Evolutionary conservation across 35 echinoderm and acorn worm genomes (phyloP).

Genomic region (Stichopus chloronotus): DNA sequence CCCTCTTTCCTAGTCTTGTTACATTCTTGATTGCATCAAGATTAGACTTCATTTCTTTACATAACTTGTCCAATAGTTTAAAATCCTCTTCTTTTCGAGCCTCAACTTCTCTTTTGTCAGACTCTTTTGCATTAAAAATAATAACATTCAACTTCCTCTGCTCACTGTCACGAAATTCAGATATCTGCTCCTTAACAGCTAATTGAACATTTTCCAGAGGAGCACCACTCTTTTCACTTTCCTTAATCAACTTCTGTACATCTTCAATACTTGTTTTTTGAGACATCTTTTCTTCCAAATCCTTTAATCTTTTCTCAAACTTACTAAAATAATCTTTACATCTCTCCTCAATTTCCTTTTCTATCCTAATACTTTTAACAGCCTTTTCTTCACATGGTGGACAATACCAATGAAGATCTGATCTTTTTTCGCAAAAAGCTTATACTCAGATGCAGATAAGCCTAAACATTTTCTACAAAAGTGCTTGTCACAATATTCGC

Average conservation of each 20-base stretch:
- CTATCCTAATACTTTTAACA: slow-evolving; percentile 14
- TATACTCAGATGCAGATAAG: slow-evolving; percentile 18
- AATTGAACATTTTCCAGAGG: background rate
- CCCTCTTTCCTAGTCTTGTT: too few species aligned
- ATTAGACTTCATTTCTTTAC: too few species aligned
- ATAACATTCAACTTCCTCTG: slow-evolving; percentile 15
- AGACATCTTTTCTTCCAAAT: too few species aligned
- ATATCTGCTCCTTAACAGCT: slow-evolving; percentile 4
- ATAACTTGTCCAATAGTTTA: too few species aligned
- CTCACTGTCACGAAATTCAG: slow-evolving; percentile 6
- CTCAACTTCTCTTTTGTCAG: background rate
- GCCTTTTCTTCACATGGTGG: slow-evolving; percentile 38
- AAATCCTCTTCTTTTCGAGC: background rate
- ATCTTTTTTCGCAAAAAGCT: slow-evolving; percentile 27
- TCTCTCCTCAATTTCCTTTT: slow-evolving; percentile 27
- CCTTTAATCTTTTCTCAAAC: too few species aligned
- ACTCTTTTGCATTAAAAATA: slow-evolving; percentile 26
- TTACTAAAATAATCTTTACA: too few species aligned
- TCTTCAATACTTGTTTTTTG: slow-evolving; percentile 36
- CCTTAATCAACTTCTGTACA: slow-evolving; percentile 9
- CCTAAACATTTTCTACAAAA: slow-evolving; percentile 16
- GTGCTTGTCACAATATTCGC: slow-evolving; percentile 24
- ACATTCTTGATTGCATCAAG: too few species aligned
- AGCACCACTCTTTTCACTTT: slow-evolving; percentile 23
- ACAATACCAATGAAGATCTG: slow-evolving; percentile 17